These are phyloP conservation scores for Platycheirus rosarum DNA, from an alignment of 2,888 invertebrate species.

Conservation along the genomic window DNA sequence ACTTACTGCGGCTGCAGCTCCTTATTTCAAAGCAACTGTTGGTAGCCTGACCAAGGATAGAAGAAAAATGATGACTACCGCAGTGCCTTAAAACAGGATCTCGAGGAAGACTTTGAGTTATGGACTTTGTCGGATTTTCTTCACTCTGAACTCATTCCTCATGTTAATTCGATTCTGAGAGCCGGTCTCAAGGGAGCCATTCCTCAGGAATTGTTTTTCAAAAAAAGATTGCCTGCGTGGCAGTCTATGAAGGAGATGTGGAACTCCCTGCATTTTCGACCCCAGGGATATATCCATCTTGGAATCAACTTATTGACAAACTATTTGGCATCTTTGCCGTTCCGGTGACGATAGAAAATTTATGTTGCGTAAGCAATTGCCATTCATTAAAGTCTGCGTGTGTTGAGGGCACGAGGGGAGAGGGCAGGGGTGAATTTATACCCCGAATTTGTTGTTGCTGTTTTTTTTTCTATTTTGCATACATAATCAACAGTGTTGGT, in stretches of 20 bases:
- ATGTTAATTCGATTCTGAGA: slow-evolving; percentile 55
- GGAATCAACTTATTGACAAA: slow-evolving; percentile 65
- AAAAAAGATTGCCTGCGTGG: slow-evolving; percentile 39
- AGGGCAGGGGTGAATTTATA: slow-evolving; percentile 17
- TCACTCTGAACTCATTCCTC: slow-evolving; percentile 38
- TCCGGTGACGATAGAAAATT: slow-evolving; percentile 62
- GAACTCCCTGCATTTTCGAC: slow-evolving; percentile 21
- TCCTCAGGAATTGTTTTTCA: slow-evolving; percentile 61
- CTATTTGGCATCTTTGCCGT: slow-evolving; percentile 50
- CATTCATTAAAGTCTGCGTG: slow-evolving; percentile 59
- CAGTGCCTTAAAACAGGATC: slow-evolving; percentile 34
- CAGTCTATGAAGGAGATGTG: not conserved
- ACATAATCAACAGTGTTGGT: slow-evolving; percentile 43
- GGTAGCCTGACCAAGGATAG: slow-evolving; percentile 20
- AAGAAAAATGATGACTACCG: slow-evolving; percentile 68
- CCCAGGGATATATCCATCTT: slow-evolving; percentile 10
- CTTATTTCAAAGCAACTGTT: slow-evolving; percentile 10
- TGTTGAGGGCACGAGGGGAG: not conserved
- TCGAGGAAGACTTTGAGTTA: slow-evolving; percentile 54
- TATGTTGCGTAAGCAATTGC: slow-evolving; percentile 73
- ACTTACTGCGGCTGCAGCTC: slow-evolving; percentile 1
- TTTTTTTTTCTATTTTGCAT: slow-evolving; percentile 26
- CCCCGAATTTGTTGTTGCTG: too few relatives aligned
- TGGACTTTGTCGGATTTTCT: slow-evolving; percentile 53
- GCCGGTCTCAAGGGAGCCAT: slow-evolving; percentile 53